Conservation (phyloP, 2,113 vertebrate species). For the Fukomys damarensis region DNA sequence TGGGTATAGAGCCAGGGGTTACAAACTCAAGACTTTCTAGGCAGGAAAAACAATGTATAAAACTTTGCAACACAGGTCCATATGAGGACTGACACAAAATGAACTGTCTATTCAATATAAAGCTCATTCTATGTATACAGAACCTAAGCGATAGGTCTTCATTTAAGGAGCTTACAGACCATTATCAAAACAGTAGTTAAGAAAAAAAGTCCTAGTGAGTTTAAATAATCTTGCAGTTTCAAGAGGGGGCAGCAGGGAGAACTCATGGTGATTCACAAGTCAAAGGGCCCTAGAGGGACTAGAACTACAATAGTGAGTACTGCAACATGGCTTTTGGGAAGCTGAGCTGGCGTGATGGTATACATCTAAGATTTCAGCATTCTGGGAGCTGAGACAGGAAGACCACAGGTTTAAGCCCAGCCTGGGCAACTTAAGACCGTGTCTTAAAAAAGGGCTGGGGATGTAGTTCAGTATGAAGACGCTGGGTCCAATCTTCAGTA, state of each 20-base stretch:
- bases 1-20: not conserved
- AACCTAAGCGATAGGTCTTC: not conserved
- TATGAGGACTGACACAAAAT: not conserved
- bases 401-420: not conserved
- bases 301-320: not conserved
- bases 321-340: not conserved
- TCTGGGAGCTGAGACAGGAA: not conserved
- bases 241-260: not conserved
- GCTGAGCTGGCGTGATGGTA: not conserved
- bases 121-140: not conserved
- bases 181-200: not conserved
- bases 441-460: not conserved
- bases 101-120: not conserved
- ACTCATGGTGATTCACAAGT: not conserved
- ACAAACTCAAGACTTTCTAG: not conserved
- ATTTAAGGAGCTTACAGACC: not conserved
- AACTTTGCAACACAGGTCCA: not conserved
- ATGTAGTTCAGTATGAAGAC: not conserved
- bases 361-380: not conserved
- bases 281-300: not conserved
- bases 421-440: not conserved
- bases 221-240: not conserved
- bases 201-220: not conserved
- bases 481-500: not conserved
- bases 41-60: not conserved